phyloP scores from a whole-genome alignment of 2,888 invertebrate genomes.

The Halictus quadricinctus region DNA sequence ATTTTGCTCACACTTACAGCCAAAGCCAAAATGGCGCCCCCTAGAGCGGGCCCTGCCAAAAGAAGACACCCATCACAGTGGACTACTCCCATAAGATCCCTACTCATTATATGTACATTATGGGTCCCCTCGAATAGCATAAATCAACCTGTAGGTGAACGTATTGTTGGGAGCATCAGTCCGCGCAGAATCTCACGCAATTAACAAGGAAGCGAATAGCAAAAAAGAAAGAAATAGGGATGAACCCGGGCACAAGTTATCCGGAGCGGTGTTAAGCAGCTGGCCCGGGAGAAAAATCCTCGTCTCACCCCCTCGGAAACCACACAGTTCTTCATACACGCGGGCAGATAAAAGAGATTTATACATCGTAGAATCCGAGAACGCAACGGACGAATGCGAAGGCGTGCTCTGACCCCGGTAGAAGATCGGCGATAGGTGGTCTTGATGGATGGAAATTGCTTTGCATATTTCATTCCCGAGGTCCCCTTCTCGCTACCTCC shows the following conservation, averaged over 20 bases:
- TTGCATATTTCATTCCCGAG: constrained; percentile 64
- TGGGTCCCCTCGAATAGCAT: background rate
- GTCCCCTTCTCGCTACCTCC: constrained; percentile 28
- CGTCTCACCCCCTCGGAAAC: constrained; percentile 1
- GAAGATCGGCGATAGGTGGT: constrained; percentile 59
- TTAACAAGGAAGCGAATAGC: background rate
- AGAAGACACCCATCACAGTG: too few species aligned
- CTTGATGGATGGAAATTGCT: constrained; percentile 68
- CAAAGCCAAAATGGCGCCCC: too few species aligned
- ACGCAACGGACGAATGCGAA: constrained; percentile 43
- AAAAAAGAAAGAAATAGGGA: background rate
- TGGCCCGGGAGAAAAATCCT: constrained; percentile 15
- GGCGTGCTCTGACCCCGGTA: constrained; percentile 31
- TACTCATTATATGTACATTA: too few species aligned
- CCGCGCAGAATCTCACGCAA: background rate
- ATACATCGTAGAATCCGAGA: constrained; percentile 56
- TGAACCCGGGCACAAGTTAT: background rate
- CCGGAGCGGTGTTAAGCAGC: constrained; percentile 10
- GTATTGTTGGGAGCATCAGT: background rate
- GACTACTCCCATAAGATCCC: too few species aligned
- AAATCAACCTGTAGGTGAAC: background rate
- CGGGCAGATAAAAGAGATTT: constrained; percentile 63
- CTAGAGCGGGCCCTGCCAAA: too few species aligned
- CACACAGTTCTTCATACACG: constrained; percentile 52
- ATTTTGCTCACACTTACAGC: too few species aligned